Evolutionary conservation across 2,113 vertebrate genomes (phyloP).

Genomic region (Hyaena hyaena): DNA sequence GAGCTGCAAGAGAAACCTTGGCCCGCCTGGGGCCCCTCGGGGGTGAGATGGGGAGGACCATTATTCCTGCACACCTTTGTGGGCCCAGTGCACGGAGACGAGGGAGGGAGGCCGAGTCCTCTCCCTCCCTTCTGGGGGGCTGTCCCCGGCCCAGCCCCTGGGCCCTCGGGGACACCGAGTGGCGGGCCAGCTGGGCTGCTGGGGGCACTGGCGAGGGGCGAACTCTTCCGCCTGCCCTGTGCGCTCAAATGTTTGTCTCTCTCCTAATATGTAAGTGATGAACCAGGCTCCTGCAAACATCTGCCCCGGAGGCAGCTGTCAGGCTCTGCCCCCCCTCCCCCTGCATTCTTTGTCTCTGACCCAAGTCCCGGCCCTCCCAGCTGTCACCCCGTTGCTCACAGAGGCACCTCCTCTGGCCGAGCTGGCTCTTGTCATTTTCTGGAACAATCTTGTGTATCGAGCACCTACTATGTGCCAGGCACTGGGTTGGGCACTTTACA

Average conservation of each 20-base stretch:
- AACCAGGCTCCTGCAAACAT: background rate
- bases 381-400: background rate
- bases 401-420: background rate
- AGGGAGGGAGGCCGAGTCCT: background rate
- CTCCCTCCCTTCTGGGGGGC: background rate
- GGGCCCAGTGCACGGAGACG: background rate
- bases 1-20: background rate
- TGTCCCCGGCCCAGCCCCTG: background rate
- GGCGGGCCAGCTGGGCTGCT: background rate
- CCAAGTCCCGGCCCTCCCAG: conserved; percentile 35
- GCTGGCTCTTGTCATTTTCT: background rate
- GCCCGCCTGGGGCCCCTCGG: background rate
- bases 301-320: conserved; percentile 54
- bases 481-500: background rate
- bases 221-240: background rate
- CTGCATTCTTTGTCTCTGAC: conserved; percentile 33
- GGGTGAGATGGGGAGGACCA: background rate
- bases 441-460: rapidly evolving
- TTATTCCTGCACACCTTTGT: rapidly evolving
- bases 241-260: background rate
- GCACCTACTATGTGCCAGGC: background rate
- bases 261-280: background rate
- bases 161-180: background rate
- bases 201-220: background rate
- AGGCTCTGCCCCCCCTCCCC: background rate